Evolutionary conservation across 2,888 invertebrate genomes (phyloP).

Genomic region (Hirudinaria manillensis): DNA sequence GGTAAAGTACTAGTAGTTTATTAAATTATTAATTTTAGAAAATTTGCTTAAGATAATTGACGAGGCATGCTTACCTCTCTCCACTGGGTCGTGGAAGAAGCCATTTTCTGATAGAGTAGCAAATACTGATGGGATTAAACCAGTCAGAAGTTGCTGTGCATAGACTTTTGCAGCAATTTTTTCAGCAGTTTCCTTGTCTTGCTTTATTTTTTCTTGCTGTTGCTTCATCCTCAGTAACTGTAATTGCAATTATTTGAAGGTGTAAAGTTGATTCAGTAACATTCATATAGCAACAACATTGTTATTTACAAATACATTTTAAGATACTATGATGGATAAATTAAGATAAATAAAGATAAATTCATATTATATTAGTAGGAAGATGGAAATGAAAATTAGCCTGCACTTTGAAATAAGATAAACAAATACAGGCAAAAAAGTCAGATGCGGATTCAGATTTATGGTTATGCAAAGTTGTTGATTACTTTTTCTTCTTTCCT

Average conservation of each 20-base stretch:
- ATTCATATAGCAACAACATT: neutral
- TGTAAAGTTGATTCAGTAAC: neutral
- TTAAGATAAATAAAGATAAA: neutral
- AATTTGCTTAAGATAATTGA: neutral
- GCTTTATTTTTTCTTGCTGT: constrained; percentile 62
- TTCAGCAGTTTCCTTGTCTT: constrained; percentile 71
- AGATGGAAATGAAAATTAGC: constrained; percentile 3
- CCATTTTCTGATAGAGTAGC: constrained; percentile 73
- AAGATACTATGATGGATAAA: neutral
- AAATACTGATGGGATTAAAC: constrained; percentile 75
- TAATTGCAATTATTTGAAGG: neutral
- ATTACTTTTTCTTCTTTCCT: constrained; percentile 52
- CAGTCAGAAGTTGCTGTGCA: constrained; percentile 78
- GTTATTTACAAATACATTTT: neutral
- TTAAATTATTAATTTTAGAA: neutral
- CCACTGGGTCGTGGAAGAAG: constrained; percentile 62
- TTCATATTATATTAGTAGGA: neutral
- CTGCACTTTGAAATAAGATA: neutral
- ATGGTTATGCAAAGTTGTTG: too few species aligned
- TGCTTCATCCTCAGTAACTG: constrained; percentile 68
- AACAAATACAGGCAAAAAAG: neutral
- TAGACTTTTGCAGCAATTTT: constrained; percentile 75
- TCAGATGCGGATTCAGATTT: neutral
- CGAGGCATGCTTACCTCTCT: constrained; percentile 51
- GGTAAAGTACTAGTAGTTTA: neutral